Conservation (phyloP, 2,888 invertebrate genomes). For the Macrostomum cliftonense region DNA sequence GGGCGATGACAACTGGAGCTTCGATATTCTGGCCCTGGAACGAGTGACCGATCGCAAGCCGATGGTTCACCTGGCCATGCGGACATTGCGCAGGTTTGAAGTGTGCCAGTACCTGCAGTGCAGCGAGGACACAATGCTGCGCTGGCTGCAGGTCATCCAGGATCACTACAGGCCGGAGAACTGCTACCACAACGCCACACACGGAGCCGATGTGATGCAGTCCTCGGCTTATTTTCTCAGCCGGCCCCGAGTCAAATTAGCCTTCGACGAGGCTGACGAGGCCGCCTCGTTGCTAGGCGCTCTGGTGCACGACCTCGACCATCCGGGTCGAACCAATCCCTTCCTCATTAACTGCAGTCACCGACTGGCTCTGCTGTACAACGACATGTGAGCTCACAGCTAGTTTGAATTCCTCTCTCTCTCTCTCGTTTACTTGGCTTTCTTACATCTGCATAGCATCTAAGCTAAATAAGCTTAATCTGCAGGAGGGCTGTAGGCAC, state of each 20-base stretch:
- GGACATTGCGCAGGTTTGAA: slow-evolving; percentile 64
- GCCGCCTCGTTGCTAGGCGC: slow-evolving; percentile 69
- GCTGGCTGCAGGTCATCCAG: slow-evolving; percentile 79
- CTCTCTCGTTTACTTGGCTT: too few relatives aligned
- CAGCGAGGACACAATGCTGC: slow-evolving; percentile 55
- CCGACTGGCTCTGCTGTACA: slow-evolving; percentile 8
- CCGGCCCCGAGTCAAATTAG: slow-evolving; percentile 49
- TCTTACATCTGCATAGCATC: too few relatives aligned
- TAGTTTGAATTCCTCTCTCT: too few relatives aligned
- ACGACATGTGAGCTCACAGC: slow-evolving; percentile 9
- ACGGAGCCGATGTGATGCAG: slow-evolving; percentile 81
- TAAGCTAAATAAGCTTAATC: too few relatives aligned
- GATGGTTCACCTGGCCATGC: slow-evolving; percentile 64
- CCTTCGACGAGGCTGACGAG: not conserved
- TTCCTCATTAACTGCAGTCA: slow-evolving; percentile 51
- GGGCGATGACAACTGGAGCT: slow-evolving; percentile 67
- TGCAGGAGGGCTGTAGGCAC: too few relatives aligned
- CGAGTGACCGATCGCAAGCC: slow-evolving; percentile 51
- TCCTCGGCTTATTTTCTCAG: slow-evolving; percentile 79
- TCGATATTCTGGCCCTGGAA: slow-evolving; percentile 79
- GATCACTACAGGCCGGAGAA: slow-evolving; percentile 72
- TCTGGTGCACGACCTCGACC: slow-evolving; percentile 83
- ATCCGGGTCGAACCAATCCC: slow-evolving; percentile 74
- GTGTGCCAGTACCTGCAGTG: slow-evolving; percentile 62
- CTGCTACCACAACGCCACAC: slow-evolving; percentile 90